Base-by-base conservation (phyloP, 2,113 vertebrate species). In the Ia io region DNA sequence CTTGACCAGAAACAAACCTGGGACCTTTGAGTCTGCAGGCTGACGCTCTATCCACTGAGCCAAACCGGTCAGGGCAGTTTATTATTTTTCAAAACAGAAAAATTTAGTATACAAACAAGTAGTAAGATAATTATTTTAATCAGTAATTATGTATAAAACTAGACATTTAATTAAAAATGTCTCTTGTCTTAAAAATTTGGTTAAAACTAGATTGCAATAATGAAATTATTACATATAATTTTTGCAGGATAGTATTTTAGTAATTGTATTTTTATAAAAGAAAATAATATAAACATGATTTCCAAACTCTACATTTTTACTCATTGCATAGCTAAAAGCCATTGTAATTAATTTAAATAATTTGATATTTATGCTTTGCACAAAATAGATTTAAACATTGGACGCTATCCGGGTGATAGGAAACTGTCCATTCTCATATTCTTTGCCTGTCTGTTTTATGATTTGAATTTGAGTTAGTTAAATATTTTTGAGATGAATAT, bases 391-490 rank as follows among this genome's bases (percentile, higher is more conserved):
- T 70, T 84, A 90, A 91, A 96, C 20, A 69, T 22, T 70, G 22
- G n/a, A 17, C 6, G 10, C n/a, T 80, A 53, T 77, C 9, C 25
- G n/a, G 10, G n/a, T 78, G n/a, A 59, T 76, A 74, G 20, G 23
- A 93, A 86, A 78, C 42, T 90, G 22, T 8, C 9, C 4, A 28
- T 76, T 53, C 42, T 74, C 32, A 35, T 84, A 51, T 22, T 92
- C 23, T 73, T 90, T 51, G 22, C 82, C 30, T 6, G 71, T 93
- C 8, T 65, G 20, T 91, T 90, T 90, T 92, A 59, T 91, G 22
- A 91, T 94, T 84, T 95, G 93, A 96, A 94, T 92, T 92, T 95
- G 22, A 96, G 32, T 42, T 79, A 78, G 51, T 73, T 96, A 96
- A 97, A 90, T 93, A 93, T 71, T 93, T 96, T 80, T 90, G 28